A percentile compares a stretch with the other conserved stretches of the same genome.
Conservation (phyloP, 2,888 invertebrate genomes). For the Chrysopilus asiliformis region DNA sequence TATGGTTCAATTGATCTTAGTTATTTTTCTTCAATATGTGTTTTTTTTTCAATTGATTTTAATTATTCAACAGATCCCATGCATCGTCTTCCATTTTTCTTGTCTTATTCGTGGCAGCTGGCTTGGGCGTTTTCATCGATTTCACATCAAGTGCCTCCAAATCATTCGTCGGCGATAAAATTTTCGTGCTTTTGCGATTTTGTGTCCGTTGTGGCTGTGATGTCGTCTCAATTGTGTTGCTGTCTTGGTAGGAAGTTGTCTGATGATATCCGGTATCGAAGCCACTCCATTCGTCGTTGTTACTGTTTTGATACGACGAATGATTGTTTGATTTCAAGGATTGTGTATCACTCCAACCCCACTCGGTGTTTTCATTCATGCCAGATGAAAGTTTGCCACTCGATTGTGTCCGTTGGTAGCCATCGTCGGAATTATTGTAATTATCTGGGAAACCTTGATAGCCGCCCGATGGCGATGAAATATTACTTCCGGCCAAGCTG, state of each 20-base stretch:
- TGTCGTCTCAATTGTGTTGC: conserved; percentile 8
- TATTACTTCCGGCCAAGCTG: conserved; percentile 43
- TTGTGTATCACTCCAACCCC: conserved; percentile 28
- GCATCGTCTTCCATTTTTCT: conserved; percentile 46
- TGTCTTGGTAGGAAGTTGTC: conserved; percentile 23
- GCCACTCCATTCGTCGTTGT: conserved; percentile 31
- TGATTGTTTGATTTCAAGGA: conserved; percentile 12
- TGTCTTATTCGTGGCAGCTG: conserved; percentile 17
- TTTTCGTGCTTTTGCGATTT: conserved; percentile 3
- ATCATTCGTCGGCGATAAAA: not conserved
- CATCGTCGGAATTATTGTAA: conserved; percentile 10
- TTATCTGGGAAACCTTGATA: conserved; percentile 27
- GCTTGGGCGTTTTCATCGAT: conserved; percentile 24
- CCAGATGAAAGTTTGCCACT: conserved; percentile 20
- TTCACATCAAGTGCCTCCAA: conserved; percentile 30
- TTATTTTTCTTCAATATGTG: too few species aligned
- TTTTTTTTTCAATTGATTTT: too few species aligned
- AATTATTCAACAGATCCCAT: conserved; percentile 48
- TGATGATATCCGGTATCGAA: conserved; percentile 24
- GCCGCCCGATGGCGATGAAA: conserved; percentile 32
- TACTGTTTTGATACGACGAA: conserved; percentile 25
- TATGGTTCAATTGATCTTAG: too few species aligned
- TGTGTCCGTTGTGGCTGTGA: not conserved
- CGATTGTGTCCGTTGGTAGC: conserved; percentile 33
- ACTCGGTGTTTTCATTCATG: conserved; percentile 26